Evolutionary conservation across 1,140 invertebrate species (phyloP).

Genomic region (Ceratina australensis): DNA sequence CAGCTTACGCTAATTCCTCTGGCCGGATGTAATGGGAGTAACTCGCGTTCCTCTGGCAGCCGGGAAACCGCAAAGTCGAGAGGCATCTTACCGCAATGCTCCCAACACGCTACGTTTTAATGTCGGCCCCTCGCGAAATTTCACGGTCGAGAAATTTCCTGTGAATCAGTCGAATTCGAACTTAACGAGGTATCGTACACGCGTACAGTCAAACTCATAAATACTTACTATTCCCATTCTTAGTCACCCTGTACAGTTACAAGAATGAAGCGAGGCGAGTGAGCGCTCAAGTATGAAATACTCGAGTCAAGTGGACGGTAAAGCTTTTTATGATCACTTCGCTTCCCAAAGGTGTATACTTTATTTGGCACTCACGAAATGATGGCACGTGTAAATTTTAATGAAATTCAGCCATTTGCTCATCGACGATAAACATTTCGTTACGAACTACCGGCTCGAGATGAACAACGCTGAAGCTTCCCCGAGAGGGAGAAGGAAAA

Average conservation of each 20-base stretch:
- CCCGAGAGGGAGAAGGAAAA: not conserved
- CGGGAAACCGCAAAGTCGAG: constrained; percentile 54
- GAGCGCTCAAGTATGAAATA: too few relatives aligned
- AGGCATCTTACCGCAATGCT: constrained; percentile 51
- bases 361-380: too few relatives aligned
- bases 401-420: not conserved
- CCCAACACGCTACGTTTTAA: constrained; percentile 48
- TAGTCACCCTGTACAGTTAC: too few relatives aligned
- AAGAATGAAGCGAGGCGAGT: too few relatives aligned
- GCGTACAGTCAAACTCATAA: not conserved
- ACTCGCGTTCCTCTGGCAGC: constrained; percentile 36
- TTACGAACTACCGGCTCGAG: not conserved
- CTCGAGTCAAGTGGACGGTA: not conserved
- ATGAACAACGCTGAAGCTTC: not conserved
- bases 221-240: not conserved
- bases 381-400: too few relatives aligned
- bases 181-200: constrained; percentile 17
- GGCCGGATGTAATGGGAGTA: constrained; percentile 46
- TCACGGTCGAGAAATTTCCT: constrained; percentile 43
- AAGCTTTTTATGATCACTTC: not conserved
- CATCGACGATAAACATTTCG: not conserved
- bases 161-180: constrained; percentile 25
- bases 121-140: constrained; percentile 14
- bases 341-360: too few relatives aligned
- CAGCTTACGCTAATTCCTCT: constrained; percentile 59